These are phyloP conservation scores for Magallana gigas DNA, from an alignment of 1,140 invertebrate genomes.

Conservation along the genomic window DNA sequence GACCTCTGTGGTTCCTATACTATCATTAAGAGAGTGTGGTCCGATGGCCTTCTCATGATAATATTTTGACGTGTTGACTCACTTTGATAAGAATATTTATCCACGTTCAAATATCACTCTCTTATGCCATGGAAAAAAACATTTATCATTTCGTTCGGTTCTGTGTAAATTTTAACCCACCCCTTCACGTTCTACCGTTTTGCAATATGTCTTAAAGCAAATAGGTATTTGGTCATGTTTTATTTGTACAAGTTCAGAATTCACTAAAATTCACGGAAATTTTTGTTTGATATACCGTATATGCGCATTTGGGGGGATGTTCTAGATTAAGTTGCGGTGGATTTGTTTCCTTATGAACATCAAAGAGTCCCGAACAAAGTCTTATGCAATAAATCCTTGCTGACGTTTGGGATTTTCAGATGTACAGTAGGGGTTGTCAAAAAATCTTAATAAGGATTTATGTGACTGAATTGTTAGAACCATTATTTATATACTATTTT, in stretches of 20 bases:
- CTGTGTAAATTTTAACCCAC: slow-evolving; percentile 29
- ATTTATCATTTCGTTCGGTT: neutral
- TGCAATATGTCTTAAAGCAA: neutral
- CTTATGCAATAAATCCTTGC: neutral
- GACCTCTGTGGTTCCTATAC: neutral
- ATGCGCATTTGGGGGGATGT: neutral
- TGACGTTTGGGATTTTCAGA: neutral
- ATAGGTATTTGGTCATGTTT: neutral
- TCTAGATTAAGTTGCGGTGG: neutral
- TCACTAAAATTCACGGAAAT: neutral
- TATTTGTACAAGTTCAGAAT: neutral
- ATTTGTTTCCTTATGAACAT: neutral
- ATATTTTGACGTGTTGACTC: slow-evolving; percentile 37
- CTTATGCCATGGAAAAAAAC: neutral
- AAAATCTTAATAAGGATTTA: too few relatives aligned
- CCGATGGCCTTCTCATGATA: neutral
- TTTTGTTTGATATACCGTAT: too few relatives aligned
- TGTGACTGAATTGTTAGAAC: too few relatives aligned
- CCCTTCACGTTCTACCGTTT: neutral
- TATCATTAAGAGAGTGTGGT: neutral
- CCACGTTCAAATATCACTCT: slow-evolving; percentile 9
- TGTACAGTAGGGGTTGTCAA: too few relatives aligned
- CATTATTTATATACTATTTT: too few relatives aligned
- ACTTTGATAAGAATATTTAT: slow-evolving; percentile 33
- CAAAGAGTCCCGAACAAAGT: neutral